Evolutionary conservation across 2,888 invertebrate genomes (phyloP).

Genomic region (Drosophila cognata): DNA sequence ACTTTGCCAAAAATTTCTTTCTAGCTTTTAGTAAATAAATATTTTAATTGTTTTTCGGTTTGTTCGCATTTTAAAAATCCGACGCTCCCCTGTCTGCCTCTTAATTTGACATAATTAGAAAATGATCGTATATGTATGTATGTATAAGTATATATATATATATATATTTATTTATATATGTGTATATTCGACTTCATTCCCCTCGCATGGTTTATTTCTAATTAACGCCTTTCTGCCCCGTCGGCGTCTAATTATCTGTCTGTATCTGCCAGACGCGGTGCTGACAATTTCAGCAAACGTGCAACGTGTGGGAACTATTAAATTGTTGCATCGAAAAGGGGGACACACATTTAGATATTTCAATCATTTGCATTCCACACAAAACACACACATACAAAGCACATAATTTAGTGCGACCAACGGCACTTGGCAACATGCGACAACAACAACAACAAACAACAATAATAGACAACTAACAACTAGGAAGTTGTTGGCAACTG

Average conservation of each 20-base stretch:
- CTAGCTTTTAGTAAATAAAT: not conserved
- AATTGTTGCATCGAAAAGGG: conserved; percentile 71
- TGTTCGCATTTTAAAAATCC: not conserved
- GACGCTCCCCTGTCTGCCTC: not conserved
- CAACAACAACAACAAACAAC: conserved; percentile 29
- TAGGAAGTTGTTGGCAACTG: conserved; percentile 54
- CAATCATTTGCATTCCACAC: conserved; percentile 68
- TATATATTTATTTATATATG: not conserved
- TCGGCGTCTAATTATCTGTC: conserved; percentile 8
- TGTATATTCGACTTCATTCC: conserved; percentile 7
- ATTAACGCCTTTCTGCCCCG: conserved; percentile 46
- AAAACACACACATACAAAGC: conserved; percentile 40
- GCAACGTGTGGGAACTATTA: conserved; percentile 70
- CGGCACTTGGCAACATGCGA: conserved; percentile 66
- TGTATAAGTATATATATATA: not conserved
- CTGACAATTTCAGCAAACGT: conserved; percentile 41
- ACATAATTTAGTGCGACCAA: conserved; percentile 63
- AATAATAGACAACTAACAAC: conserved; percentile 39
- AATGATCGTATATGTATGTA: conserved; percentile 11
- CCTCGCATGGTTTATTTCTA: conserved; percentile 44
- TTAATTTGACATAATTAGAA: conserved; percentile 49
- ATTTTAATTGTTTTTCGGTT: not conserved
- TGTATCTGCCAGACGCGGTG: conserved; percentile 1
- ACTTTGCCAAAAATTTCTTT: not conserved
- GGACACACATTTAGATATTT: conserved; percentile 55